These are phyloP conservation scores for Argyrosomus regius DNA, from an alignment of 2,797 vertebrate species.

Conservation along the genomic window DNA sequence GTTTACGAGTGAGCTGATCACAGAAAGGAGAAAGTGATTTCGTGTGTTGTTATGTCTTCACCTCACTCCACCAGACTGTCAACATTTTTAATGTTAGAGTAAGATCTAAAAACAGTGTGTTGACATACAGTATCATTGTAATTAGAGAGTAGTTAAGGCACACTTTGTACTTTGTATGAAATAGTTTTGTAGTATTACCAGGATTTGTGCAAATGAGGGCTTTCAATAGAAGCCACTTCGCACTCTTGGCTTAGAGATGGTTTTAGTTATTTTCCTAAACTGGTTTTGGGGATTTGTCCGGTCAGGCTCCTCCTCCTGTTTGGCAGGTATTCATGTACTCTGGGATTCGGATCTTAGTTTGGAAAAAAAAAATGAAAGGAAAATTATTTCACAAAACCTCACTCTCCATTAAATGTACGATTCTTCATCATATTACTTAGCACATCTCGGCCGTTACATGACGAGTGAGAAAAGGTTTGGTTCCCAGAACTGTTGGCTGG, in stretches of 20 bases:
- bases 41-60: neutral
- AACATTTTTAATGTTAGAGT: neutral
- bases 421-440: neutral
- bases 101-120: neutral
- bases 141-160: neutral
- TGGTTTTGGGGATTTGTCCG: constrained; percentile 6
- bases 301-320: constrained; percentile 31
- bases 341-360: constrained; percentile 28
- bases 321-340: neutral
- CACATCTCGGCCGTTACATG: neutral
- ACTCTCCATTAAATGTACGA: neutral
- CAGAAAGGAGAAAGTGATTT: neutral
- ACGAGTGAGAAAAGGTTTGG: constrained; percentile 5
- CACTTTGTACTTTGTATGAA: neutral
- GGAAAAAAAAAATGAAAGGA: neutral
- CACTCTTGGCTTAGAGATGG: neutral
- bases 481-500: constrained; percentile 42
- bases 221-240: neutral
- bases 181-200: neutral
- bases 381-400: neutral
- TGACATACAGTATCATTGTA: neutral
- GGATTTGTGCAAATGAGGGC: neutral
- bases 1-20: neutral
- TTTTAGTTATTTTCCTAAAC: constrained; percentile 40
- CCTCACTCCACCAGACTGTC: neutral